These are phyloP conservation scores for Sepioteuthis lessoniana DNA, from an alignment of 2,888 invertebrate species.

Conservation along the genomic window DNA sequence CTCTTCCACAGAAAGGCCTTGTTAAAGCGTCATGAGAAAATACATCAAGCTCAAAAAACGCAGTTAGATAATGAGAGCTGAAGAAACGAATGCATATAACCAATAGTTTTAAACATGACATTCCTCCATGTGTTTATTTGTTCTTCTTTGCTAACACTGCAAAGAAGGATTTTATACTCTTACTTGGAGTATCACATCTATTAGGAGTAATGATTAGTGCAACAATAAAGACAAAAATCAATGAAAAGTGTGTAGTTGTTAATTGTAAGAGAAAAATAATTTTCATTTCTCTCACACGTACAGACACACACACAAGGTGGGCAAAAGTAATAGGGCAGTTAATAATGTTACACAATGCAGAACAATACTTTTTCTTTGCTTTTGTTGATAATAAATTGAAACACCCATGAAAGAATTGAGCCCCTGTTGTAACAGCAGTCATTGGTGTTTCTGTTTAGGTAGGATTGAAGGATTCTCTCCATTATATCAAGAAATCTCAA, in stretches of 20 bases:
- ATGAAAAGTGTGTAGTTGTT: background rate
- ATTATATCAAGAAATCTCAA: no score
- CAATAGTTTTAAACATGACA: background rate
- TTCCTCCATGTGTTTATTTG: background rate
- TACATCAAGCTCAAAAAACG: background rate
- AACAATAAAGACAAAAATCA: background rate
- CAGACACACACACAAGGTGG: no score
- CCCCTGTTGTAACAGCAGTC: no score
- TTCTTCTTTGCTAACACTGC: background rate
- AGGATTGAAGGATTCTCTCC: no score
- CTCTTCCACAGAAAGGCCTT: background rate
- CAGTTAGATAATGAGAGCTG: background rate
- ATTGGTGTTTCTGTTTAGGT: no score
- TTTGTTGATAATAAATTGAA: no score
- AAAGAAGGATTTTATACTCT: background rate
- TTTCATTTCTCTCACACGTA: no score
- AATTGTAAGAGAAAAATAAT: background rate
- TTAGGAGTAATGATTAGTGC: background rate
- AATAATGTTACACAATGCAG: no score
- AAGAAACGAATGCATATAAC: background rate
- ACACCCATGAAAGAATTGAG: no score
- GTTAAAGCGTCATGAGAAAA: background rate
- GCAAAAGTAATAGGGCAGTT: no score
- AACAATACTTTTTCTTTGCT: no score
- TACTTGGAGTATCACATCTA: background rate